Evolutionary conservation across 2,113 vertebrate species (phyloP).

Genomic region (Apteryx mantelli): DNA sequence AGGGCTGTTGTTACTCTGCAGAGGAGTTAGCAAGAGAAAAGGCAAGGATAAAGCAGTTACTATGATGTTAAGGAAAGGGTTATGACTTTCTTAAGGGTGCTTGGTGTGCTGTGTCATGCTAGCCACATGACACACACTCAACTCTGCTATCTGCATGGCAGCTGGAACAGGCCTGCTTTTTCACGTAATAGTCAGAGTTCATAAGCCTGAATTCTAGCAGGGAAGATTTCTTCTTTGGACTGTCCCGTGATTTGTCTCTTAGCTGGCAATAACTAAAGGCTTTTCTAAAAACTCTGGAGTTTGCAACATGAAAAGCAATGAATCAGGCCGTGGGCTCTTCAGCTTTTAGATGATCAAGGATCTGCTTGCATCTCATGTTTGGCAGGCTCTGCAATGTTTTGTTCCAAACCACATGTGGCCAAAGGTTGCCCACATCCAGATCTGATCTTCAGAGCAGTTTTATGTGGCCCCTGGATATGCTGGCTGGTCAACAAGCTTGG

Average conservation of each 20-base stretch:
- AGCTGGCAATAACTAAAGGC: background rate
- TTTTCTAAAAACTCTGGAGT: background rate
- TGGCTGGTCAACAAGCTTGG: background rate
- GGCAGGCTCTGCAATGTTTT: background rate
- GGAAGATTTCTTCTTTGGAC: background rate
- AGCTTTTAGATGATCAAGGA: background rate
- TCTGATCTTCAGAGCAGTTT: background rate
- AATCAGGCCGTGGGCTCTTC: background rate
- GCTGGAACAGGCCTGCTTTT: background rate
- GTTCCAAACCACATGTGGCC: background rate
- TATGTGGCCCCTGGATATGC: background rate
- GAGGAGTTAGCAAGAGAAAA: background rate
- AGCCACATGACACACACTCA: background rate
- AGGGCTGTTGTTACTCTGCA: background rate
- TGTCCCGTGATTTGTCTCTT: background rate
- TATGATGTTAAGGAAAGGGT: background rate
- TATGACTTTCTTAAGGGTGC: background rate
- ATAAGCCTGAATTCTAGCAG: background rate
- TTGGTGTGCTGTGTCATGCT: background rate
- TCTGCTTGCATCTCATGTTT: background rate
- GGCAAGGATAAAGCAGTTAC: background rate
- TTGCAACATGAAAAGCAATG: background rate
- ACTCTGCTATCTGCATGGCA: background rate
- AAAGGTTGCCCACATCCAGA: background rate
- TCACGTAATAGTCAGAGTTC: background rate